Base-by-base conservation (phyloP, 1,140 invertebrate genomes). In the Uloborus diversus region DNA sequence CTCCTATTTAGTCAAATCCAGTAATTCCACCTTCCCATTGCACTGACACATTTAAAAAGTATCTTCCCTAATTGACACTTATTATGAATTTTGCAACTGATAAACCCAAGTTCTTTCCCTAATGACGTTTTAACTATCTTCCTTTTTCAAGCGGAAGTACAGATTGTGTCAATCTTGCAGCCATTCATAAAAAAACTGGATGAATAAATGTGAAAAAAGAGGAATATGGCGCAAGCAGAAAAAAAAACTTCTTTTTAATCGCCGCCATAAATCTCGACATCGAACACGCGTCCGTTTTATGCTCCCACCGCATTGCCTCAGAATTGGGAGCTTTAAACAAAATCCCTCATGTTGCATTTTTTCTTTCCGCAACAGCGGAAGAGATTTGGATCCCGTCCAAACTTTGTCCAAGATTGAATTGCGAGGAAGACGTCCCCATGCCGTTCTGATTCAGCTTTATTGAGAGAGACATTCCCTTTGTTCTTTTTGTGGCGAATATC, bases 351-450 rank as follows among this genome's bases (percentile, higher is more conserved):
- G 20, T 20, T 17, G 47, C 20, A 17, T 49, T 25, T 57, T 57
- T 57, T 57, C 5, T 57, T 20, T 13, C 17, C 23, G 11, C 17
- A 11, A 57, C 23, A 25, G 53, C 23, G n/a, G 17, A 4, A 11
- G 53, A 57, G 14, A 27, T 57, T 68, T 68, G 65, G 65, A 53
- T 68, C 53, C 28, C 13, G 35, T 68, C 65, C 65, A 68, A 68
- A 42, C 53, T 30, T 9, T 53, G 53, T 32, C 65, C 27, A 20
- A 53, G 65, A 68, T 68, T 68, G 23, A 68, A 42, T 64, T 64
- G 32, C 25, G 28, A n/a, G 11, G 30, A 35, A 35, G 35, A n/a
- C n/a, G n/a, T 51, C 32, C 35, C 28, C 2, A 25, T 20, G 27
- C 65, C 65, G 65, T 53, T 37, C 42, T 13, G 61, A 13, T 13